These are phyloP conservation scores for Hyppa rectilinea DNA, from an alignment of 2,888 invertebrate genomes.

Conservation along the genomic window DNA sequence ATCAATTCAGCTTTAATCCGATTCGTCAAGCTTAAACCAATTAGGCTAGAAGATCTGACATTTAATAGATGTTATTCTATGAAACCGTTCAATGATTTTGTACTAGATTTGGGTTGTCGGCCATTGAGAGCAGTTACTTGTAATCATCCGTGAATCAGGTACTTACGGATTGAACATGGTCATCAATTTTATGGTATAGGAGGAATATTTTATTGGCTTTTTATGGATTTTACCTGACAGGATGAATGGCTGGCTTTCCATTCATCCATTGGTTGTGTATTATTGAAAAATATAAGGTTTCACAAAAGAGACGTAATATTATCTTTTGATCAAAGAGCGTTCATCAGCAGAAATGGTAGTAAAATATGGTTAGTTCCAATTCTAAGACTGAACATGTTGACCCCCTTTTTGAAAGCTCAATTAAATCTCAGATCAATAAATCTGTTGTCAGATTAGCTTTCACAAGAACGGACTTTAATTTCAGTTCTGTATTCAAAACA, in stretches of 20 bases:
- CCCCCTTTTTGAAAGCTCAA: neutral
- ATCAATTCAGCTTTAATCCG: slow-evolving; percentile 21
- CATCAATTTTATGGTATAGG: slow-evolving; percentile 37
- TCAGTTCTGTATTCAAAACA: slow-evolving; percentile 14
- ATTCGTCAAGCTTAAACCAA: slow-evolving; percentile 25
- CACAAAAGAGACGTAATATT: neutral
- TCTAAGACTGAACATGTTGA: neutral
- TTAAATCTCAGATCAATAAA: neutral
- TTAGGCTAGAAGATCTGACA: slow-evolving; percentile 3
- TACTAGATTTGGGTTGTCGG: slow-evolving; percentile 25
- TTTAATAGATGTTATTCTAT: slow-evolving; percentile 11
- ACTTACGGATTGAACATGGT: slow-evolving; percentile 41
- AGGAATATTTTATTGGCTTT: slow-evolving; percentile 12
- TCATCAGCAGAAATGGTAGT: neutral
- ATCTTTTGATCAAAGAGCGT: neutral
- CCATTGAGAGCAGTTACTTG: slow-evolving; percentile 23
- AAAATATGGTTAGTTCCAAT: neutral
- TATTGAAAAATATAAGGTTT: neutral
- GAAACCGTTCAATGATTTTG: slow-evolving; percentile 30
- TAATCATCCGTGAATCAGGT: slow-evolving; percentile 53
- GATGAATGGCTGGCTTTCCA: neutral
- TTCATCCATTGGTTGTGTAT: neutral
- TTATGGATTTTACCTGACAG: neutral
- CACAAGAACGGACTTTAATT: no score
- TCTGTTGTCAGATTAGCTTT: neutral